Evolutionary conservation across 2,113 vertebrate species (phyloP).

Genomic region (Bostrychus sinensis): DNA sequence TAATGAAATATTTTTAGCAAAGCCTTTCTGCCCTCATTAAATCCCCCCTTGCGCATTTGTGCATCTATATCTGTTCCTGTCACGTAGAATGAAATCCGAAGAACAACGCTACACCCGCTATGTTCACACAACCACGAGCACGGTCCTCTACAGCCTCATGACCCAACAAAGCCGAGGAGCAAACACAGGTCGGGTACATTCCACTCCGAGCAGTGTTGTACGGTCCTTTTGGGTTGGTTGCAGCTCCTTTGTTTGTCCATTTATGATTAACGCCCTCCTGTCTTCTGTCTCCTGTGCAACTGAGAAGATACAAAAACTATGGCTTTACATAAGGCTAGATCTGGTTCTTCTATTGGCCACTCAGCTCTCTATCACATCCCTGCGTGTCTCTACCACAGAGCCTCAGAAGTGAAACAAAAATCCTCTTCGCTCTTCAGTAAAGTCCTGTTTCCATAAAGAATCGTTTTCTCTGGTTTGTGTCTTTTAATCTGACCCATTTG

Average conservation of each 20-base stretch:
- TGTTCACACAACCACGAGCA: constrained; percentile 60
- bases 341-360: constrained; percentile 34
- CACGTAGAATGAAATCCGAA: constrained; percentile 55
- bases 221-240: constrained; percentile 77
- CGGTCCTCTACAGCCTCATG: constrained; percentile 23
- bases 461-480: constrained; percentile 81
- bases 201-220: constrained; percentile 70
- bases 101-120: constrained; percentile 42
- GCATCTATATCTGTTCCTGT: constrained; percentile 53
- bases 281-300: constrained; percentile 49
- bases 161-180: constrained; percentile 37
- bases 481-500: constrained; percentile 89
- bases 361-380: constrained; percentile 37
- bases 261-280: constrained; percentile 81
- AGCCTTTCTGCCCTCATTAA: neutral
- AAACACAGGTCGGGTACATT: constrained; percentile 68
- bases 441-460: constrained; percentile 54
- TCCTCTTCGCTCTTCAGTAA: constrained; percentile 50
- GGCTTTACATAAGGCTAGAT: constrained; percentile 37
- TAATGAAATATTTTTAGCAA: neutral
- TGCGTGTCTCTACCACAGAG: constrained; percentile 22
- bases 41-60: constrained; percentile 27
- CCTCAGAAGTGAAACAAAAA: constrained; percentile 19
- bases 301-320: constrained; percentile 55
- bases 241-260: constrained; percentile 78